Evolutionary conservation across 2,888 invertebrate species (phyloP).

Genomic region (Scaptodrosophila latifasciaeformis): DNA sequence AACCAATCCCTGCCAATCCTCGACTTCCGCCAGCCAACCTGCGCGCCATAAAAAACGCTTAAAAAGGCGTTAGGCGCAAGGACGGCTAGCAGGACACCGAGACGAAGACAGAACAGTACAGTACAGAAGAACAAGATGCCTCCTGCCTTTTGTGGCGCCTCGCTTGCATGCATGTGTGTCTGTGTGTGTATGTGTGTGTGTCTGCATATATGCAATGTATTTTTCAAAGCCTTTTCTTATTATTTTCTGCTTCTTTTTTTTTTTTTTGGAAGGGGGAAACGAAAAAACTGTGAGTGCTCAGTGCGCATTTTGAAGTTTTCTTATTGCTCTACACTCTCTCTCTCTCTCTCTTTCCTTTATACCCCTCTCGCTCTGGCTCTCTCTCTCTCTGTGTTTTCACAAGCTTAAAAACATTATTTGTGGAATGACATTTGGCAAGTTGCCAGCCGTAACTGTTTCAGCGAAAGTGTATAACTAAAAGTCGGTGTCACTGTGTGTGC

Average conservation of each 20-base stretch:
- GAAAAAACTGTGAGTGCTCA: neutral
- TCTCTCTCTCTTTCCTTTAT: no score
- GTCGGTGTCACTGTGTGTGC: no score
- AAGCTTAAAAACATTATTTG: constrained; percentile 65
- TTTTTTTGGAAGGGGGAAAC: neutral
- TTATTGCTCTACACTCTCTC: no score
- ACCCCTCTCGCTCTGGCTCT: no score
- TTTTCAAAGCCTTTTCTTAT: constrained; percentile 1
- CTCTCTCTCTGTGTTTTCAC: no score
- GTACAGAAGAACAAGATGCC: no score
- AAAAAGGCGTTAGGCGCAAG: constrained; percentile 6
- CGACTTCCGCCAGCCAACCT: neutral
- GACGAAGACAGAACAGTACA: no score
- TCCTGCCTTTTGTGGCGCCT: no score
- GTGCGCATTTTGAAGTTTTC: constrained; percentile 43
- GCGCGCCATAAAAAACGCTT: constrained; percentile 1
- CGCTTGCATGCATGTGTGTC: neutral
- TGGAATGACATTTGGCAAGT: constrained; percentile 64
- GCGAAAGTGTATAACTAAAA: constrained; percentile 12
- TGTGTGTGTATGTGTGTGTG: neutral
- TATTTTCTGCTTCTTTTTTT: neutral
- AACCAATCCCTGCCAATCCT: no score
- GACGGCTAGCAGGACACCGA: no score
- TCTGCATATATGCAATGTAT: neutral
- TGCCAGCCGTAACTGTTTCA: constrained; percentile 26